Evolutionary conservation across 2,797 vertebrate species (phyloP).

Genomic region (Channallabes apus): DNA sequence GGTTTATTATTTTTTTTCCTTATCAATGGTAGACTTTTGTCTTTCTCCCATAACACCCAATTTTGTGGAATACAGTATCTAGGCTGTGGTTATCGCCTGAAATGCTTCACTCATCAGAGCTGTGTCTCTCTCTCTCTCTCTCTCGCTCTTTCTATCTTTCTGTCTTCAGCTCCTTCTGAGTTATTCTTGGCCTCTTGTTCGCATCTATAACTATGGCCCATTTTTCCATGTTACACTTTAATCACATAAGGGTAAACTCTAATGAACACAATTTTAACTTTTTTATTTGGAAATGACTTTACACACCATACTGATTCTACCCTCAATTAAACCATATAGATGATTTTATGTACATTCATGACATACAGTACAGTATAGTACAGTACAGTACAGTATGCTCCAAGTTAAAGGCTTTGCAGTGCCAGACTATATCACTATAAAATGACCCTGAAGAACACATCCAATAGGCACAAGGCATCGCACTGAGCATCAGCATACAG

Average conservation of each 20-base stretch:
- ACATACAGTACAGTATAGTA: neutral
- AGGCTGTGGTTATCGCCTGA: neutral
- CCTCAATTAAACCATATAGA: neutral
- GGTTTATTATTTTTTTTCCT: neutral
- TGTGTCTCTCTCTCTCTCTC: no score
- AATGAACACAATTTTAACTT: neutral
- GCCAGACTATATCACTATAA: neutral
- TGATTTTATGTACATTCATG: neutral
- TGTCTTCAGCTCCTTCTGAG: no score
- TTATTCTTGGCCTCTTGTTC: neutral
- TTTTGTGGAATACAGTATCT: neutral
- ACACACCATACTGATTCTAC: neutral
- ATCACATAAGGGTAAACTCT: neutral
- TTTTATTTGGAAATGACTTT: neutral
- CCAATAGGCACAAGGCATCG: no score
- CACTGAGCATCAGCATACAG: neutral
- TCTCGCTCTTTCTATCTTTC: no score
- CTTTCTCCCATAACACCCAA: neutral
- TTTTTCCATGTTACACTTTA: neutral
- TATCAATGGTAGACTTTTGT: neutral
- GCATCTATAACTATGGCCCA: neutral
- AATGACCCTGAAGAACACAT: neutral
- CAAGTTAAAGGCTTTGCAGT: neutral
- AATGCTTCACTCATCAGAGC: no score
- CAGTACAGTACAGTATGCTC: neutral